phyloP scores from a whole-genome alignment of 2,888 invertebrate genomes.

The Epinotia ramella region DNA sequence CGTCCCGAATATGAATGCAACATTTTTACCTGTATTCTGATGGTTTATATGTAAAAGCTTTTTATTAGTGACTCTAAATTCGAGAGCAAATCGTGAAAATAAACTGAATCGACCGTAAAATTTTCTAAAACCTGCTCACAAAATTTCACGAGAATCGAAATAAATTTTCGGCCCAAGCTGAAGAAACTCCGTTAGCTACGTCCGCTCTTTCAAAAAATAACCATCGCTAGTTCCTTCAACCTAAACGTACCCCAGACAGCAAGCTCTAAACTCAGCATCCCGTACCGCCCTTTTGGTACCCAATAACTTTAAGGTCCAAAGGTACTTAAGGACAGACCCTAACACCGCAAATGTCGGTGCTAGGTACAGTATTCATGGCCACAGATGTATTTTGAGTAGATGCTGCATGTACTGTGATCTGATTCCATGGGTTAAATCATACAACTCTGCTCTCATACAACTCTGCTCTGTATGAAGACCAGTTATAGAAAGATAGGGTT shows the following conservation, averaged over 20 bases:
- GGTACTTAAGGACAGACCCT: slow-evolving; percentile 38
- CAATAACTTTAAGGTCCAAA: slow-evolving; percentile 37
- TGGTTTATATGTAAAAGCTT: no score
- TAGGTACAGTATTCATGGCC: slow-evolving; percentile 33
- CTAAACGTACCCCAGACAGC: not conserved
- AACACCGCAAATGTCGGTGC: slow-evolving; percentile 38
- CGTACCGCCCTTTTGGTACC: slow-evolving; percentile 23
- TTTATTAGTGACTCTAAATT: no score
- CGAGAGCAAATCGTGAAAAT: no score
- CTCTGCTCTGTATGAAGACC: not conserved
- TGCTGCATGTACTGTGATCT: not conserved
- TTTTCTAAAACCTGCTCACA: no score
- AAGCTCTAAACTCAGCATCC: slow-evolving; percentile 15
- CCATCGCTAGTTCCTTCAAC: not conserved
- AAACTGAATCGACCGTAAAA: no score
- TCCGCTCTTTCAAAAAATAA: not conserved
- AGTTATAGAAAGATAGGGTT: no score
- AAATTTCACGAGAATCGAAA: no score
- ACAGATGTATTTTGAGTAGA: not conserved
- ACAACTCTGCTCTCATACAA: no score
- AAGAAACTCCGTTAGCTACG: no score
- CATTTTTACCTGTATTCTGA: not conserved
- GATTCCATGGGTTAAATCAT: no score
- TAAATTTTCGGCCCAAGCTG: no score
- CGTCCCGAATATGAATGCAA: not conserved